These are phyloP conservation scores for Acromyrmex echinatior DNA, from an alignment of 1,140 invertebrate genomes.

Conservation along the genomic window DNA sequence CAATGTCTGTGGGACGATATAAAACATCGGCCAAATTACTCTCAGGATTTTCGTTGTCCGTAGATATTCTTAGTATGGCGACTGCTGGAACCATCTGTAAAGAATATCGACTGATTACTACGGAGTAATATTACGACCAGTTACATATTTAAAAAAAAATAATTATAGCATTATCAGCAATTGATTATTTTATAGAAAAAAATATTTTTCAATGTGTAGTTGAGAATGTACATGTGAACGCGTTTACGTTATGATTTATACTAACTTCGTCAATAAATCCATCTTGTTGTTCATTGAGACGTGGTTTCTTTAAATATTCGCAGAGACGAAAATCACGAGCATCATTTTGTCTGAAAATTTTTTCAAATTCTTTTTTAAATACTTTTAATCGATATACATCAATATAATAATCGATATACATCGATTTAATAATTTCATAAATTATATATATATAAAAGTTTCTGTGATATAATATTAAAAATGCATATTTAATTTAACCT, in stretches of 20 bases:
- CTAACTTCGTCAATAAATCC: slow-evolving; percentile 55
- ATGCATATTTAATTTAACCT: neutral
- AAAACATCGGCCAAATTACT: slow-evolving; percentile 92
- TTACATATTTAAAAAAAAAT: neutral
- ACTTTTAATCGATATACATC: neutral
- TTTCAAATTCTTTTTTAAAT: neutral
- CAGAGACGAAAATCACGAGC: slow-evolving; percentile 67
- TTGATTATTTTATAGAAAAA: neutral
- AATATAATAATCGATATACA: neutral
- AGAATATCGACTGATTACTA: neutral
- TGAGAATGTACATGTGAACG: neutral
- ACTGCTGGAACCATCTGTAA: slow-evolving; percentile 89
- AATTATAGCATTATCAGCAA: neutral
- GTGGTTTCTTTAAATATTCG: slow-evolving; percentile 53
- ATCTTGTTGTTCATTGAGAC: slow-evolving; percentile 49
- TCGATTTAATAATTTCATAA: too few relatives aligned
- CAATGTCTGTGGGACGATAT: slow-evolving; percentile 88
- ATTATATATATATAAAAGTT: neutral
- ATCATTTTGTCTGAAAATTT: slow-evolving; percentile 54
- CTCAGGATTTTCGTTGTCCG: slow-evolving; percentile 89
- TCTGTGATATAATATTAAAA: neutral
- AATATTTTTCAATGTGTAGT: neutral
- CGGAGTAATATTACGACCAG: neutral
- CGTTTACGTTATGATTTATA: slow-evolving; percentile 51
- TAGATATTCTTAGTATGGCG: slow-evolving; percentile 93